Evolutionary conservation across 2,888 invertebrate species (phyloP).

Genomic region (Pristionchus fissidentatus): DNA sequence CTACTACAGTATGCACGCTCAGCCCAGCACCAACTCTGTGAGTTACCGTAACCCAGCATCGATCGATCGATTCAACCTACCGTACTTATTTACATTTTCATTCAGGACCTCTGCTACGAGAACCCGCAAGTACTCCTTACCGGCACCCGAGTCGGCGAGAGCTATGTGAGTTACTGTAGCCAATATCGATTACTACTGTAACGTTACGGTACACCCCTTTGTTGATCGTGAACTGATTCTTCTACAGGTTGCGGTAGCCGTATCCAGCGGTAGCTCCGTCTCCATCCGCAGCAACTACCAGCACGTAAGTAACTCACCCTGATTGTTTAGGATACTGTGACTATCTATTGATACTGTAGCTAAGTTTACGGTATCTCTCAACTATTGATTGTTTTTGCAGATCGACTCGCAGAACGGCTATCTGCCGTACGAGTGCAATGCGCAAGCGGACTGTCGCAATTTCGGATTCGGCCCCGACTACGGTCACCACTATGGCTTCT

Average conservation of each 20-base stretch:
- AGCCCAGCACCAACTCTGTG: slow-evolving; percentile 7
- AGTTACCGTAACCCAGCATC: not conserved
- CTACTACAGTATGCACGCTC: not conserved
- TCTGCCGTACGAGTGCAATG: slow-evolving; percentile 27
- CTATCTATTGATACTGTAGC: too few relatives aligned
- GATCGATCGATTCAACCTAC: not conserved
- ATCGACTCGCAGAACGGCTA: slow-evolving; percentile 29
- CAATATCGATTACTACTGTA: too few relatives aligned
- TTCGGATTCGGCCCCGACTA: slow-evolving; percentile 44
- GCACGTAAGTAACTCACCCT: slow-evolving; percentile 21
- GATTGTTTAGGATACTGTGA: too few relatives aligned
- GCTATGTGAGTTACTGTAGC: slow-evolving; percentile 17
- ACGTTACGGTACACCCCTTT: too few relatives aligned
- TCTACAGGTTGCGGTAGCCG: not conserved
- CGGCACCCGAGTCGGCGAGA: slow-evolving; percentile 23
- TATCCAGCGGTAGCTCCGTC: slow-evolving; percentile 1
- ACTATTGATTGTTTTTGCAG: not conserved
- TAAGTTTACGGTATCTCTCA: not conserved
- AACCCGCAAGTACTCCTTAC: slow-evolving; percentile 9
- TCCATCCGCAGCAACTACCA: slow-evolving; percentile 31
- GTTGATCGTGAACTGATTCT: not conserved
- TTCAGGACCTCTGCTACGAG: slow-evolving; percentile 37
- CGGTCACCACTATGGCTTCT: slow-evolving; percentile 42
- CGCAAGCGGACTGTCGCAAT: not conserved
- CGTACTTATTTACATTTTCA: not conserved